A percentile compares a stretch with the other conserved stretches of the same genome.
phyloP scores from a whole-genome alignment of 2,113 vertebrate genomes.

The Oenanthe melanoleuca region DNA sequence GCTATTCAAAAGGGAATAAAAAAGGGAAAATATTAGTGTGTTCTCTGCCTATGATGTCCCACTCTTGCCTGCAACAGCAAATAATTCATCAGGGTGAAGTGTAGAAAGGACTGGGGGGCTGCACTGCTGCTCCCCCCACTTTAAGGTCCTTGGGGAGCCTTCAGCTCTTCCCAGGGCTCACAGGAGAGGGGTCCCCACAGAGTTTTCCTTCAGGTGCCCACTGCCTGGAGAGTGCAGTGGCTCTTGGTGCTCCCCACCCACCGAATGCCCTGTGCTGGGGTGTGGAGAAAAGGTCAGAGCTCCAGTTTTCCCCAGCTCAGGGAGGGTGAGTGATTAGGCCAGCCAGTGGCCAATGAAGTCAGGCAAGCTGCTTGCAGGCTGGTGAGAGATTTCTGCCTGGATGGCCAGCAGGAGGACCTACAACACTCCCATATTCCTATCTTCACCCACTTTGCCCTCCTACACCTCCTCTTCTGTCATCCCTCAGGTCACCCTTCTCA shows the following conservation, averaged over 20 bases:
- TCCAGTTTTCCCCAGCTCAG: background rate
- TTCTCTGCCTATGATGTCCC: background rate
- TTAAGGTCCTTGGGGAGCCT: no score
- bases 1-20: background rate
- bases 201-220: background rate
- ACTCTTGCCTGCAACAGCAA: background rate
- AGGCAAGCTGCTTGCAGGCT: fast-evolving
- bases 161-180: background rate
- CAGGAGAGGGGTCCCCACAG: background rate
- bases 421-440: background rate
- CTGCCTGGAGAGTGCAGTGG: background rate
- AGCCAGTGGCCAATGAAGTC: background rate
- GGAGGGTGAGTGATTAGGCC: background rate
- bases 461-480: background rate
- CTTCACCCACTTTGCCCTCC: background rate
- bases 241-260: background rate
- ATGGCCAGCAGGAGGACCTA: background rate
- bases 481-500: background rate
- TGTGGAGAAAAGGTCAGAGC: background rate
- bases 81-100: background rate
- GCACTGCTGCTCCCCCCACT: background rate
- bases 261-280: background rate
- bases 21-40: background rate
- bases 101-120: background rate
- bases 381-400: background rate